Conservation (phyloP, 2,797 vertebrate genomes). For the Gymnodraco acuticeps region DNA sequence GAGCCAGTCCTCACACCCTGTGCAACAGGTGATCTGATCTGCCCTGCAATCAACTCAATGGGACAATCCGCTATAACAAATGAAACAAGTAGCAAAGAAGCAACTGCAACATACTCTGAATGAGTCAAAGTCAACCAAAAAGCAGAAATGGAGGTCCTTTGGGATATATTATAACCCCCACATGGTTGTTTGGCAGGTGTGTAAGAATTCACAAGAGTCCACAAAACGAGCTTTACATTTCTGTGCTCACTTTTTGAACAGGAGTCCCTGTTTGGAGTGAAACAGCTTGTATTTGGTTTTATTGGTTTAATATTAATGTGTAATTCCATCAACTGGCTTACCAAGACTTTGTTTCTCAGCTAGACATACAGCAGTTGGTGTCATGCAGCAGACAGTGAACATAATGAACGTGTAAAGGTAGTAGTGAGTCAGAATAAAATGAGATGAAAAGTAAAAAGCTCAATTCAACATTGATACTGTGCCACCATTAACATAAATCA, state of each 20-base stretch:
- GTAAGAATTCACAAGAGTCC: neutral
- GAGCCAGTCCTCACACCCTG: no score
- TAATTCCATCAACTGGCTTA: neutral
- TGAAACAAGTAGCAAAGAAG: no score
- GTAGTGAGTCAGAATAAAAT: neutral
- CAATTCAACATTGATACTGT: neutral
- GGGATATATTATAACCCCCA: neutral
- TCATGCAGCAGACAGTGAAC: conserved; percentile 3
- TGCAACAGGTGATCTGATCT: no score
- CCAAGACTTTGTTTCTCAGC: neutral
- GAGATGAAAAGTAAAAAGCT: neutral
- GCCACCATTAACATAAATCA: neutral
- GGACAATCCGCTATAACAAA: no score
- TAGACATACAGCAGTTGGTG: neutral
- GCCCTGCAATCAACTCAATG: no score
- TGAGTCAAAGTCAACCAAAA: neutral
- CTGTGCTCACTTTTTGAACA: neutral
- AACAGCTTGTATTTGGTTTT: neutral
- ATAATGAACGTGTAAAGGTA: neutral
- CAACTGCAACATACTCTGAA: neutral
- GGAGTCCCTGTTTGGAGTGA: neutral
- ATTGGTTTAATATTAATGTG: neutral
- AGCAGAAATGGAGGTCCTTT: neutral
- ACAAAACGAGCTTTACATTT: neutral
- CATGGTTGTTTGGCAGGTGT: neutral